These are phyloP conservation scores for Tychaedon coryphoeus DNA, from an alignment of 2,113 vertebrate species.

Conservation along the genomic window DNA sequence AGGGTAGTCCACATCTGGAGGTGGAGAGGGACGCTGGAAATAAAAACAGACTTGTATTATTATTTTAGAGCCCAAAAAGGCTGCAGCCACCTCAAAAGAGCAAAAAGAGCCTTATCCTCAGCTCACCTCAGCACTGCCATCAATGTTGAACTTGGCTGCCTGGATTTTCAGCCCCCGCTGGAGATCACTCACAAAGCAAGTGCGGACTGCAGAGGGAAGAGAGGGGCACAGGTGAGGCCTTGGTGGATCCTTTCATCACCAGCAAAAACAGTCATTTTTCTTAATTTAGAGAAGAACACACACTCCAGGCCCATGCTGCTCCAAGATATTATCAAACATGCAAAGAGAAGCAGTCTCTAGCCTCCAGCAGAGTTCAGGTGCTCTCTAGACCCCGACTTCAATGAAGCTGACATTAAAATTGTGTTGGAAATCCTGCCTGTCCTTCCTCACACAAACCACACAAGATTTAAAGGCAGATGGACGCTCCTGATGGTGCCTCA, in stretches of 20 bases:
- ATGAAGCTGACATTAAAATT: not conserved
- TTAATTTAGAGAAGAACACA: not conserved
- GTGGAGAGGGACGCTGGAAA: conserved; percentile 84
- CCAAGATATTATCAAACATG: not conserved
- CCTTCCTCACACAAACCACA: not conserved
- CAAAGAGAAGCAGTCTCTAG: not conserved
- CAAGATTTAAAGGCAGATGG: not conserved
- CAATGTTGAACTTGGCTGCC: conserved; percentile 92
- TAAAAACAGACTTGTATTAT: not conserved
- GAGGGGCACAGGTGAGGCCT: not conserved
- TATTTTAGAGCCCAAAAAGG: not conserved
- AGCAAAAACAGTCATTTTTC: not conserved
- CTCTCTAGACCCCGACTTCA: not conserved
- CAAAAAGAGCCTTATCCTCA: not conserved
- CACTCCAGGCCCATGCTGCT: not conserved
- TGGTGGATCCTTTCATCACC: not conserved
- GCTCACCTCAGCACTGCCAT: conserved; percentile 86
- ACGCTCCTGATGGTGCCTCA: not conserved
- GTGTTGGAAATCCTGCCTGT: not conserved
- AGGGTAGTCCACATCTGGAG: conserved; percentile 92
- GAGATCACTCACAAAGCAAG: conserved; percentile 95
- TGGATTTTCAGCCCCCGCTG: conserved; percentile 94
- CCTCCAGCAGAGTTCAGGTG: not conserved
- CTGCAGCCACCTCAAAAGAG: not conserved
- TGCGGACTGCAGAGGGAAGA: conserved; percentile 78